Evolutionary conservation across 2,113 vertebrate genomes (phyloP), one percentile per base, ranked within the genome.

Genomic region (Tinamus guttatus): DNA sequence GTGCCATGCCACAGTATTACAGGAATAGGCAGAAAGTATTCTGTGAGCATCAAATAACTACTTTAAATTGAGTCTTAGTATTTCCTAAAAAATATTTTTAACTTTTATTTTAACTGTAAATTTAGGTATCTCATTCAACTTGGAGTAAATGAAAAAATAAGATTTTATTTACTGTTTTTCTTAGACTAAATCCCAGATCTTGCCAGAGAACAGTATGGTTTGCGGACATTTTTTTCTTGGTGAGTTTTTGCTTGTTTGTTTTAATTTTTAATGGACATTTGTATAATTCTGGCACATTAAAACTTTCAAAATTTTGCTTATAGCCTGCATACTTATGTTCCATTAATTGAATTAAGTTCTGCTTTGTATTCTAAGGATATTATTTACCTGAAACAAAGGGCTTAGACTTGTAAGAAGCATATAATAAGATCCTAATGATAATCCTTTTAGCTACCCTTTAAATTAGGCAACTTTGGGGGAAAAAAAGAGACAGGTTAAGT

Each of bases 11-110:
- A 73, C 34, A 49, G 34, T 41, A 41, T 36, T 47, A 54, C 0
- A 94, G 70, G 25, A 15, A 87, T 87, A 92, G 90, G 52, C 49
- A 69, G 16, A 76, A 80, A 89, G 40, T 16, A 21, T 80, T 87
- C 56, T 25, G 3, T 62, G n/a, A 0, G 1, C 27, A 73, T 5
- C n/a, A 67, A 25, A 63, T 71, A 79, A 58, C 54, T 79, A 41
- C 24, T 63, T 78, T 3, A 56, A 64, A 24, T 38, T 74, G 67
- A 69, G 58, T 56, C 60, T 45, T 87, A 81, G 67, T 38, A 45
- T 74, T 77, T 87, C 9, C 19, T 45, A 67, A 83, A 17, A 67
- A 58, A 68, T 51, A 79, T 7, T 38, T 56, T 12, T 1, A 59
- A 17, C 47, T 25, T 81, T 73, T 67, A 52, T 58, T 58, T 58